Conservation (phyloP, 2,888 invertebrate genomes). For the Idaea biselata region DNA sequence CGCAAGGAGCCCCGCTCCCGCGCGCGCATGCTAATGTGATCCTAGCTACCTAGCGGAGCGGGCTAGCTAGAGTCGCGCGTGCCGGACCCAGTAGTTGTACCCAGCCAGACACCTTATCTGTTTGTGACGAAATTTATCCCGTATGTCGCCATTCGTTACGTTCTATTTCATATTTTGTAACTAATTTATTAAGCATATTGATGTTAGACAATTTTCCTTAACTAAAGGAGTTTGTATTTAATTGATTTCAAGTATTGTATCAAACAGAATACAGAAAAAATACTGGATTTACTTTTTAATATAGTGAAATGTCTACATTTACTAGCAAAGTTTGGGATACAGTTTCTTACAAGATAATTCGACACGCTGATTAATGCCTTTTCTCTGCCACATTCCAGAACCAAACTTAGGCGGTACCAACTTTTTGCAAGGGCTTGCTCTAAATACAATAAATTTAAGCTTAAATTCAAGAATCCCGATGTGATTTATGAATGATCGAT, state of each 20-base stretch:
- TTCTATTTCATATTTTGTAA: background rate
- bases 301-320: no score
- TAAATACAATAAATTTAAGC: no score
- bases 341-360: no score
- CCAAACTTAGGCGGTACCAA: no score
- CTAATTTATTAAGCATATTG: background rate
- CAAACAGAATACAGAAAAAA: no score
- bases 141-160: background rate
- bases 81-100: background rate
- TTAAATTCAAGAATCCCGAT: no score
- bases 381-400: no score
- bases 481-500: no score
- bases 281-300: no score
- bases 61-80: background rate
- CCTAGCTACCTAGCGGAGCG: background rate
- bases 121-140: background rate
- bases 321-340: no score
- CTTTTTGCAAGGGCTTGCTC: no score
- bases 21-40: background rate
- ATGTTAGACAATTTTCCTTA: background rate
- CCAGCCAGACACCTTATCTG: background rate
- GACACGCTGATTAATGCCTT: no score
- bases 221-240: background rate
- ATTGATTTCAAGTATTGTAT: background rate
- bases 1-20: background rate